These are phyloP conservation scores for Philotrypesis tridentata DNA, from an alignment of 1,140 invertebrate species.

Conservation along the genomic window DNA sequence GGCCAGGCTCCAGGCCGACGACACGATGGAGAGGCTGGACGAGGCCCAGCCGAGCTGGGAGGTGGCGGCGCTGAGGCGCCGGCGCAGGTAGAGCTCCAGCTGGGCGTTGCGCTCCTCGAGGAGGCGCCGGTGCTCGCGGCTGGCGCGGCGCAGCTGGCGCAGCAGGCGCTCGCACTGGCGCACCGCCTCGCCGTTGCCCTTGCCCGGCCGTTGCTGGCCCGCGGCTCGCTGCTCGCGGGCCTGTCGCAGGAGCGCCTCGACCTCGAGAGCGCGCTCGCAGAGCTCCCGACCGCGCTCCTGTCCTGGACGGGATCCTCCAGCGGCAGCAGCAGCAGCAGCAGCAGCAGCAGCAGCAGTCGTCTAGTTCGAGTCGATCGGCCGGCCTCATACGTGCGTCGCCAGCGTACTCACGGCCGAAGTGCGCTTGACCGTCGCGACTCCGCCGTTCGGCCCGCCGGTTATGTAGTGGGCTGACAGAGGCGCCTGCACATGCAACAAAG, in stretches of 20 bases:
- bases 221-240: conserved; percentile 37
- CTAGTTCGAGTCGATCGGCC: conserved; percentile 68
- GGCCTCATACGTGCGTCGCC: conserved; percentile 77
- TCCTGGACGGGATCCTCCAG: conserved; percentile 4
- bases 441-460: conserved; percentile 73
- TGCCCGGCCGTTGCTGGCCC: too few relatives aligned
- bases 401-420: conserved; percentile 74
- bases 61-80: not conserved
- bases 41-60: conserved; percentile 8
- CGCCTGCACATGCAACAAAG: conserved; percentile 58
- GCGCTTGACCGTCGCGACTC: conserved; percentile 72
- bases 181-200: conserved; percentile 59
- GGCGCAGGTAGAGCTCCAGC: conserved; percentile 42
- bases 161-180: conserved; percentile 62
- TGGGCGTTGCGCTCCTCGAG: conserved; percentile 58
- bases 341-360: too few relatives aligned
- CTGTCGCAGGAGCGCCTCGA: conserved; percentile 45
- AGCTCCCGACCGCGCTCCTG: not conserved
- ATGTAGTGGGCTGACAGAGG: conserved; percentile 72
- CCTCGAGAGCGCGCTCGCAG: not conserved
- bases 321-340: too few relatives aligned
- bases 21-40: not conserved
- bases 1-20: not conserved
- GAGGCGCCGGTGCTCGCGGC: conserved; percentile 63
- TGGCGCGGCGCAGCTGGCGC: conserved; percentile 60